Evolutionary conservation across 2,888 invertebrate species (phyloP), one percentile per base, ranked within the genome.

Genomic region (Ypsolopha scabrella): DNA sequence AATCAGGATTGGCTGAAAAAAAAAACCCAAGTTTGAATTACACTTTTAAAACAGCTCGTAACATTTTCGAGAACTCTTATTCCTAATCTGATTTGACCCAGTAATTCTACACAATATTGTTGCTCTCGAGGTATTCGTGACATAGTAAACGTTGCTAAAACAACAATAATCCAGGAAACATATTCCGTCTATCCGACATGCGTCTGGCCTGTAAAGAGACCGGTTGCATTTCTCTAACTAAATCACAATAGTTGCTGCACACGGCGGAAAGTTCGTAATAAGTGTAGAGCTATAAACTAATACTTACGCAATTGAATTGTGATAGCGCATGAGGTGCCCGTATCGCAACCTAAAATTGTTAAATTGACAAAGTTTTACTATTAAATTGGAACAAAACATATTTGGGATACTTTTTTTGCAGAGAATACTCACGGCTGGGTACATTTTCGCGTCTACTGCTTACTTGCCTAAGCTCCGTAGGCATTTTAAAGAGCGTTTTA

Each of bases 1-100:
- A 10, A 33, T 89, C 89, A 50, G 90, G 89, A 76, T 91, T 89
- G 61, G 90, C 91, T 91, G 76, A 56, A 79, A 80, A 63, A 64
- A 62, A 71, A 60, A 74, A 71, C 55, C 50, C 11, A 43, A 43
- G 13, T 43, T 24, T 9, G 24, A 67, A 64, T 53, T 52, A 50
- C 54, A 50, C 9, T 37, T 50, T 54, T 33, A 37, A 41, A 45
- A 24, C 44, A 13, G 41, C 11, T 13, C 6, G 13, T 14, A 41
- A 41, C 11, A 39, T 0, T n/a, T 39, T 39, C n/a, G n/a, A n/a
- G n/a, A n/a, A n/a, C n/a, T 24, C 24, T 24, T 24, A 24, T 3
- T 3, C 24, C 2, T 24, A 24, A 24, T 24, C 24, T 24, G 24
- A n/a, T n/a, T 24, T 24, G 2, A 24, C 2, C 24, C 24, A 24